Percentiles rank a stretch among this genome's conserved stretches.
phyloP scores from a whole-genome alignment of 2,888 invertebrate genomes.

The Dicycla oo region DNA sequence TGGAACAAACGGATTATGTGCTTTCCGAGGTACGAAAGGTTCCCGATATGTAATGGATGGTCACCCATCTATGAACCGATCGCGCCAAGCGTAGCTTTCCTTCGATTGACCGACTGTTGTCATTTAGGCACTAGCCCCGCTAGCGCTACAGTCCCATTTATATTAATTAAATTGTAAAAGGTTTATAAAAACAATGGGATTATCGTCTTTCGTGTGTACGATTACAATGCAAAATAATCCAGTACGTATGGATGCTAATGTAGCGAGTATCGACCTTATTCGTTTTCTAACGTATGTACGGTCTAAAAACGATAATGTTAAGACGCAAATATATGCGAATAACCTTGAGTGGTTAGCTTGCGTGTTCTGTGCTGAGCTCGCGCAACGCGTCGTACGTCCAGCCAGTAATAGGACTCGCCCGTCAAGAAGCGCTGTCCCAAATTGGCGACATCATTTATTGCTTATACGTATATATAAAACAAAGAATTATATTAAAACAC shows the following conservation, averaged over 20 bases:
- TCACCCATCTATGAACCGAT: background rate
- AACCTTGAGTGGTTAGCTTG: no score
- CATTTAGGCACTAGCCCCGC: background rate
- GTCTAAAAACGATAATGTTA: no score
- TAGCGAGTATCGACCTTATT: background rate
- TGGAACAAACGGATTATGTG: background rate
- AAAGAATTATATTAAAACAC: no score
- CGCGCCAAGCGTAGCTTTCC: background rate
- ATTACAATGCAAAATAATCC: background rate
- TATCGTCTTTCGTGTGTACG: constrained; percentile 9
- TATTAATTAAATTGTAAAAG: constrained; percentile 35
- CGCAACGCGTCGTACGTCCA: no score
- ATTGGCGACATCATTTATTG: no score
- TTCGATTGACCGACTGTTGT: background rate
- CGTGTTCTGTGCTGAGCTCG: no score
- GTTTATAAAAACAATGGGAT: constrained; percentile 20
- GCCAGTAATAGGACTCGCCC: no score
- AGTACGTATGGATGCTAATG: background rate
- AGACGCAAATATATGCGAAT: no score
- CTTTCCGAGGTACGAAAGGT: background rate
- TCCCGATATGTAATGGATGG: background rate
- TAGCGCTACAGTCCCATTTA: constrained; percentile 12
- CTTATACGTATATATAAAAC: no score
- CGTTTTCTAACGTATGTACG: background rate
- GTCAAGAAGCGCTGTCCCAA: no score